Base-by-base conservation (phyloP, 2,888 invertebrate species). In the Serripes groenlandicus region DNA sequence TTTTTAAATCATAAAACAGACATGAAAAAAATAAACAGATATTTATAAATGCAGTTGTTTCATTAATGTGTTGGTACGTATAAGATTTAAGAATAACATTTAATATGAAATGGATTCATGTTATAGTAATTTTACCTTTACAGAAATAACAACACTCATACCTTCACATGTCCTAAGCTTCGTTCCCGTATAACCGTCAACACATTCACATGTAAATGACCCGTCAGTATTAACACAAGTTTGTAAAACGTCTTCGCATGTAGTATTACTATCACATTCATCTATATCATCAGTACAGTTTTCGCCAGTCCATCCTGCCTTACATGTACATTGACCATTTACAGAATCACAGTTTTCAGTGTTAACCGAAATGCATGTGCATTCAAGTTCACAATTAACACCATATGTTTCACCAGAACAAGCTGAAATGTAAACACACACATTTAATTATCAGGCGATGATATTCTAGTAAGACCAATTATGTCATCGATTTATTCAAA, bases 141-240 rank as follows among this genome's bases (percentile, higher is more conserved):
- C 7, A 49, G 15, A 21, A 1, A 49, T 15, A 49, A 15, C 15
- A 49, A 21, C 2, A 49, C 21, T 2, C 49, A 15, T 21, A 49
- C 49, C 49, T 49, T 49, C 49, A 49, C 49, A 49, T 3, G 49
- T 49, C 2, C 49, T 21, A 5, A 21, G 18, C 15, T 15, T 21
- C 21, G 62, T n/a, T 23, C 34, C 34, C n/a, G n/a, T 62, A 69
- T 79, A 89, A 23, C 89, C 89, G 5, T 71, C 66, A 15, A 58
- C 21, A 81, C 89, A 89, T 9, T 56, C 49, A 80, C 89, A 89
- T 11, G 32, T 26, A 56, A 73, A 88, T 15, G 85, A 79, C 2
- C 87, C 87, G 2, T 74, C 81, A 11, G 73, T 78, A 42, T 89
- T 88, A 0, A 79, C 60, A 75, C 89, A 89, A 18, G 28, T 15